Percentiles rank a stretch among this genome's conserved stretches.
Conservation (phyloP, 1,140 invertebrate species). For the Coenobita brevimanus region DNA sequence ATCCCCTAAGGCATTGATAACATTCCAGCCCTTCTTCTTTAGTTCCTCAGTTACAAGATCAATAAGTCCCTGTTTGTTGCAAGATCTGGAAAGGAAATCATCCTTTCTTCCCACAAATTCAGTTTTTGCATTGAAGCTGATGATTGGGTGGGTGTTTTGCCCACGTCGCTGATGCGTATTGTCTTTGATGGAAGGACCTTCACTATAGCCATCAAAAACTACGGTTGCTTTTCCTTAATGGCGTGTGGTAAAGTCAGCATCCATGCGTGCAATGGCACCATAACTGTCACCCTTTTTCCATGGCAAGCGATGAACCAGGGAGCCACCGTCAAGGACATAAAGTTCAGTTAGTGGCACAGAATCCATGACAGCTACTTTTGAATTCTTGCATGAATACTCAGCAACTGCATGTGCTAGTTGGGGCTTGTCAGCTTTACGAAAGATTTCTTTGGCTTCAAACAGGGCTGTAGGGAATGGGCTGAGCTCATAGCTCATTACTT, state of each 20-base stretch:
- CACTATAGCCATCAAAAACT: not conserved
- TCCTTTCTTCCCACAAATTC: not conserved
- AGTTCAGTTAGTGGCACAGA: too few species aligned
- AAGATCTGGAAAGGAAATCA: too few species aligned
- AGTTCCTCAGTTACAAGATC: too few species aligned
- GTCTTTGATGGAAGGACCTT: not conserved
- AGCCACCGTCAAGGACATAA: too few species aligned
- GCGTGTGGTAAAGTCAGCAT: not conserved
- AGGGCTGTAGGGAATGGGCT: too few species aligned
- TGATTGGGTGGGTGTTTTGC: not conserved
- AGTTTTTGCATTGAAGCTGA: not conserved
- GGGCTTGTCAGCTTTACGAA: not conserved
- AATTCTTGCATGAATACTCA: constrained; percentile 4
- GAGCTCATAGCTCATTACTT: too few species aligned
- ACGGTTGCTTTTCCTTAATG: not conserved
- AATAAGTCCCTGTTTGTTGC: too few species aligned
- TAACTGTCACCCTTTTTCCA: constrained; percentile 7
- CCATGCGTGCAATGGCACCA: not conserved
- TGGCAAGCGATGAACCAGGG: not conserved
- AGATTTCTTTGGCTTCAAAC: not conserved
- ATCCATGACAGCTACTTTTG: not conserved
- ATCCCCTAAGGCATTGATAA: too few species aligned
- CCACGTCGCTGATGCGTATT: too few species aligned
- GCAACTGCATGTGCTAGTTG: not conserved
- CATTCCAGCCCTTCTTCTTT: too few species aligned